These are phyloP conservation scores for Darevskia nairensis DNA, from an alignment of 2,797 vertebrate species.

Conservation along the genomic window DNA sequence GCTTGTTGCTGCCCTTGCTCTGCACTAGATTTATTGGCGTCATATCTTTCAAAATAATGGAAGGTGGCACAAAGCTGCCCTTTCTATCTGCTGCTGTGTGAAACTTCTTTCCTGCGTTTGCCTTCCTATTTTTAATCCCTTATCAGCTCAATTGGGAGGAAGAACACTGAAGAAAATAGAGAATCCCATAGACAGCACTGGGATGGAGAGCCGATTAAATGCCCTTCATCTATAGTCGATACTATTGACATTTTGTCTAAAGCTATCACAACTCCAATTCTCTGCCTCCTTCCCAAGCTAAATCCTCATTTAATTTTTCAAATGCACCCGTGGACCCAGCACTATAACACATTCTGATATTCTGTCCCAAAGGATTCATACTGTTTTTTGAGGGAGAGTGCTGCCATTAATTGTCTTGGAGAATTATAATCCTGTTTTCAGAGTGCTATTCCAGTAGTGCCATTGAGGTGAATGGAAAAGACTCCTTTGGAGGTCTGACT, in stretches of 20 bases:
- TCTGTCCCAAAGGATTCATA: slow-evolving; percentile 33
- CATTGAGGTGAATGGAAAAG: not conserved
- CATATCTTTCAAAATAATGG: slow-evolving; percentile 65
- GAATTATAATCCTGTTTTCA: not conserved
- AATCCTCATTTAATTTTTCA: slow-evolving; percentile 51
- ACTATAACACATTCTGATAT: slow-evolving; percentile 42
- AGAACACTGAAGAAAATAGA: slow-evolving; percentile 44
- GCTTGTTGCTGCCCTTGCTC: slow-evolving; percentile 48
- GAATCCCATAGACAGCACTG: slow-evolving; percentile 37
- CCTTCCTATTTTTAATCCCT: slow-evolving; percentile 68
- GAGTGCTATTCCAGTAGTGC: not conserved
- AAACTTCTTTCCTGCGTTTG: slow-evolving; percentile 46
- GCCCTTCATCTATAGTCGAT: slow-evolving; percentile 44
- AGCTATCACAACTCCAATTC: slow-evolving; percentile 25
- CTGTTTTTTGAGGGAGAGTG: not conserved
- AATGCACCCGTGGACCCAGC: slow-evolving; percentile 23
- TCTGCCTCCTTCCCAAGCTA: slow-evolving; percentile 47
- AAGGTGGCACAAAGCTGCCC: slow-evolving; percentile 61
- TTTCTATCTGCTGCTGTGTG: slow-evolving; percentile 58
- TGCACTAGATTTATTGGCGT: slow-evolving; percentile 62
- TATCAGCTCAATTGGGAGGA: slow-evolving; percentile 55
- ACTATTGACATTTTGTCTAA: slow-evolving; percentile 45
- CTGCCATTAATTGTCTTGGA: not conserved
- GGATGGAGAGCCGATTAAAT: slow-evolving; percentile 53
- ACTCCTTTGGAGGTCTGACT: not conserved